phyloP scores from a whole-genome alignment of 2,888 invertebrate genomes.

The Mythimna loreyi region DNA sequence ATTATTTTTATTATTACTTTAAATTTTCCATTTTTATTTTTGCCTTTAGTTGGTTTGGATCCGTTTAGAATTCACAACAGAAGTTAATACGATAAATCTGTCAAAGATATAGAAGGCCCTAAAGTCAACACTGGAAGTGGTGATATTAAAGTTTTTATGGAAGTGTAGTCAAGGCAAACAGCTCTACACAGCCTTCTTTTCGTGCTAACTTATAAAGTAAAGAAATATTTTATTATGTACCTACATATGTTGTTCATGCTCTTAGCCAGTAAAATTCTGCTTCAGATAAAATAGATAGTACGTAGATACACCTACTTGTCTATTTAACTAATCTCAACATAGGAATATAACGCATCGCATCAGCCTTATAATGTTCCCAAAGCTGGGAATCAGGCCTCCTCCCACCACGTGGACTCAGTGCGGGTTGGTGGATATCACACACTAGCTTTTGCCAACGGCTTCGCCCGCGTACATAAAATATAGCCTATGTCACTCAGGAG shows the following conservation, averaged over 20 bases:
- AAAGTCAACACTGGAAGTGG: neutral
- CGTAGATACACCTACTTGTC: neutral
- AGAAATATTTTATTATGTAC: neutral
- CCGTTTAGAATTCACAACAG: neutral
- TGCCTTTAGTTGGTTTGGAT: neutral
- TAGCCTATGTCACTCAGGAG: no score
- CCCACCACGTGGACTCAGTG: no score
- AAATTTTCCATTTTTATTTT: neutral
- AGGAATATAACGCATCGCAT: no score
- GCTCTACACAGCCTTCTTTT: neutral
- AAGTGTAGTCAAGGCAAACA: neutral
- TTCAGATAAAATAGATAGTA: no score
- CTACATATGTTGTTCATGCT: neutral
- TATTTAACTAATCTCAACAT: neutral
- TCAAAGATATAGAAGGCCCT: neutral
- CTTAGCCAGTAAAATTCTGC: neutral
- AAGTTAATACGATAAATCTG: no score
- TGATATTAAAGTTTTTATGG: neutral
- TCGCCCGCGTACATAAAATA: no score
- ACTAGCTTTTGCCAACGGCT: no score
- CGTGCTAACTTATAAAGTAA: neutral
- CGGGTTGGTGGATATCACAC: no score
- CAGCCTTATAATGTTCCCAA: no score
- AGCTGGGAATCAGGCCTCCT: no score
- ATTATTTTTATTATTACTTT: neutral